A percentile compares a stretch with the other conserved stretches of the same genome.
phyloP scores from a whole-genome alignment of 2,797 vertebrate species.

The Malacoctenus gilli region DNA sequence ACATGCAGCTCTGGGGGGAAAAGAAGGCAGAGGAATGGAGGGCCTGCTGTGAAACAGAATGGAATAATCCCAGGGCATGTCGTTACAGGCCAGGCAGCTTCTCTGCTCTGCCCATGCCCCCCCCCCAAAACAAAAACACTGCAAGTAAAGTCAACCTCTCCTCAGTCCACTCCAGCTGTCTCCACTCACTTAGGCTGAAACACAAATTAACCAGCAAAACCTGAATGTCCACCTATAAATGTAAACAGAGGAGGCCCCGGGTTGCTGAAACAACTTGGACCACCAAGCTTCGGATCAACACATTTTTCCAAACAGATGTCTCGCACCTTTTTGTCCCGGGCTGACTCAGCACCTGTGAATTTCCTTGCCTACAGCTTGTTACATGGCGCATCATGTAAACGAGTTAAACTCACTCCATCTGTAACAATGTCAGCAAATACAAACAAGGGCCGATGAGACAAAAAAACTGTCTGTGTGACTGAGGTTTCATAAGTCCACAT shows the following conservation, averaged over 20 bases:
- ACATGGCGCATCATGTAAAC: too few relatives aligned
- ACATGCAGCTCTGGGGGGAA: slow-evolving; percentile 21
- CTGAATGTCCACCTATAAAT: slow-evolving; percentile 52
- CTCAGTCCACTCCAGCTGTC: slow-evolving; percentile 62
- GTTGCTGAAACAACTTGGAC: slow-evolving; percentile 39
- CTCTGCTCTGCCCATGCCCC: slow-evolving; percentile 44
- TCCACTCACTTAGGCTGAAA: slow-evolving; percentile 33
- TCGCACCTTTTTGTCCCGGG: not conserved
- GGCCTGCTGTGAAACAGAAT: slow-evolving; percentile 62
- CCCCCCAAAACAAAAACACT: slow-evolving; percentile 60
- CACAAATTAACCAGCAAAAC: slow-evolving; percentile 44
- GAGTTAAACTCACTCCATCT: too few relatives aligned
- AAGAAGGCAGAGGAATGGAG: slow-evolving; percentile 67
- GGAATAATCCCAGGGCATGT: slow-evolving; percentile 75
- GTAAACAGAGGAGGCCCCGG: slow-evolving; percentile 12
- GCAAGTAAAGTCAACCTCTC: slow-evolving; percentile 50
- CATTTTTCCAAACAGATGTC: not conserved
- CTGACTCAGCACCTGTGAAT: slow-evolving; percentile 6
- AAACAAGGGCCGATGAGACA: too few relatives aligned
- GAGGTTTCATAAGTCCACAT: too few relatives aligned
- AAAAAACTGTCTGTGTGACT: too few relatives aligned
- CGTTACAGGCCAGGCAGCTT: slow-evolving; percentile 68
- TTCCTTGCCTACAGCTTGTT: too few relatives aligned
- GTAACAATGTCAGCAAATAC: too few relatives aligned
- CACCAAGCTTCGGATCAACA: slow-evolving; percentile 14